phyloP scores from a whole-genome alignment of 2,113 vertebrate species.

The Proteles cristata region DNA sequence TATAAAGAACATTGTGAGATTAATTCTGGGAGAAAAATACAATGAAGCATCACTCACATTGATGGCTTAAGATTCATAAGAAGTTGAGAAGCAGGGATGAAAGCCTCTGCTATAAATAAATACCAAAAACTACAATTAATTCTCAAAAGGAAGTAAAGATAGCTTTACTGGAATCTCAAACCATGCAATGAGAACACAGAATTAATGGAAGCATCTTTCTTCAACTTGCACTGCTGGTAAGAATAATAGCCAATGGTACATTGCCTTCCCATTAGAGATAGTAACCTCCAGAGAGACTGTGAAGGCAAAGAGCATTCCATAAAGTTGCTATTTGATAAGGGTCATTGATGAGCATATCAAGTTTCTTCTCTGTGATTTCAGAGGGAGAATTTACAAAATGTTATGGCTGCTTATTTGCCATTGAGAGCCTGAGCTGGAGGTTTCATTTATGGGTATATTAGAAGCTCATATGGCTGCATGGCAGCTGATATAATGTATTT shows the following conservation, averaged over 20 bases:
- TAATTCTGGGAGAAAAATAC: conserved; percentile 65
- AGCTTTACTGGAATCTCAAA: background rate
- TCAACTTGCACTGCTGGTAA: conserved; percentile 52
- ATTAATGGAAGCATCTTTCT: conserved; percentile 61
- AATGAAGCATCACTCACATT: background rate
- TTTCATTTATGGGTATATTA: conserved; percentile 61
- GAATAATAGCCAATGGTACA: conserved; percentile 74
- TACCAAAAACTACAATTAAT: conserved; percentile 47
- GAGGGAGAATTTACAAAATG: conserved; percentile 66
- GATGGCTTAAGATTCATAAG: conserved; percentile 7
- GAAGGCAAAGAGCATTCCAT: conserved; percentile 46
- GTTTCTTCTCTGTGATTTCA: conserved; percentile 73
- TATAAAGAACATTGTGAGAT: conserved; percentile 74
- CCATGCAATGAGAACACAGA: conserved; percentile 11
- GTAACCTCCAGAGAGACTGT: conserved; percentile 66
- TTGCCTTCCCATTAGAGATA: conserved; percentile 76
- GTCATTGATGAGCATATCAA: conserved; percentile 70
- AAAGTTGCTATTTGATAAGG: conserved; percentile 76
- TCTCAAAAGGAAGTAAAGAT: conserved; percentile 58
- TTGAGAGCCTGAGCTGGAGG: conserved; percentile 40
- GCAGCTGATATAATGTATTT: conserved; percentile 46
- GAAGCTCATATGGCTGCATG: background rate
- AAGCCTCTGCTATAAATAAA: background rate
- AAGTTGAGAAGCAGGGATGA: background rate
- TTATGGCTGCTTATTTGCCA: conserved; percentile 57